Percentiles rank a stretch among this genome's conserved stretches.
Evolutionary conservation across 2,888 invertebrate species (phyloP).

Genomic region (Urechis unicinctus): DNA sequence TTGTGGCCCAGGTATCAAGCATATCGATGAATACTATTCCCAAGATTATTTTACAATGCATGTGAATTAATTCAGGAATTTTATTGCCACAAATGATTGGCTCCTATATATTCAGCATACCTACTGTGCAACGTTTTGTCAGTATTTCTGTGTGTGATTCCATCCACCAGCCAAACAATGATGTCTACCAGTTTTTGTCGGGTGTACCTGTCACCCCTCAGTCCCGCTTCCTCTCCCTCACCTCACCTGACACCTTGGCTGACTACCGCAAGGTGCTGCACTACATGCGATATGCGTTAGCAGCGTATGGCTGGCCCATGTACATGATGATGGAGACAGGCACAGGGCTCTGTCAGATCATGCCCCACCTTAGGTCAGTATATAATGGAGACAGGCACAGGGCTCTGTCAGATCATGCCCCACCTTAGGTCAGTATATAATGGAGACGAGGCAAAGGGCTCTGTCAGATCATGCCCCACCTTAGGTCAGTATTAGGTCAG

Average conservation of each 20-base stretch:
- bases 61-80: no score
- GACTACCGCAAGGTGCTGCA: conserved; percentile 57
- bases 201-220: conserved; percentile 76
- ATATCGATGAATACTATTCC: no score
- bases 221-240: conserved; percentile 73
- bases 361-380: conserved; percentile 62
- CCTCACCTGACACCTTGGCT: conserved; percentile 58
- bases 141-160: no score
- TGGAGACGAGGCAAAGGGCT: conserved; percentile 63
- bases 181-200: conserved; percentile 77
- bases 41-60: no score
- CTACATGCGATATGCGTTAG: conserved; percentile 76
- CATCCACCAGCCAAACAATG: no score
- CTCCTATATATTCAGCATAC: no score
- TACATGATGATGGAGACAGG: conserved; percentile 68
- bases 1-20: conserved; percentile 33
- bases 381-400: conserved; percentile 63
- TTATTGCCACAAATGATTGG: no score
- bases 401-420: conserved; percentile 67
- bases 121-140: no score
- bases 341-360: conserved; percentile 66
- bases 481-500: conserved; percentile 62
- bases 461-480: conserved; percentile 66
- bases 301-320: conserved; percentile 84
- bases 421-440: conserved; percentile 61